Conservation (phyloP, 2,888 invertebrate species). For the Leptarthrus brevirostris region DNA sequence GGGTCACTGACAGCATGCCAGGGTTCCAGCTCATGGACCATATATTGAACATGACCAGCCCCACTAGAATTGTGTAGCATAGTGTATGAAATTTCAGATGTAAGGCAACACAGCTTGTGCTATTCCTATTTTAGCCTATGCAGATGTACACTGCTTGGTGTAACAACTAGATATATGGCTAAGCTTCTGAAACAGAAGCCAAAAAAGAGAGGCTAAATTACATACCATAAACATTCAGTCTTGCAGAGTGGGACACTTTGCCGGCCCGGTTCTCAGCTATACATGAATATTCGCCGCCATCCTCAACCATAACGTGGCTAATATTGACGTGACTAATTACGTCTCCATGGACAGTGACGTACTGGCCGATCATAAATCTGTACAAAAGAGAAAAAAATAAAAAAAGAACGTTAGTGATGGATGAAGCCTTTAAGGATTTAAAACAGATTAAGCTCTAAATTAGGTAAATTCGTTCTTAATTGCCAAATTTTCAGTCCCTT, state of each 20-base stretch:
- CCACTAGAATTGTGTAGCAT: conserved; percentile 39
- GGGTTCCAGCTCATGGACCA: conserved; percentile 1
- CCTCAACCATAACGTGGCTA: conserved; percentile 80
- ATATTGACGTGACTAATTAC: conserved; percentile 87
- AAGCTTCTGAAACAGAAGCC: not conserved
- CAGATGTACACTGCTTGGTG: not conserved
- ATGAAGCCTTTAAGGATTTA: not conserved
- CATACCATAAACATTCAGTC: conserved; percentile 84
- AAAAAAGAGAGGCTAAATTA: conserved; percentile 56
- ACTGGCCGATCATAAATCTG: conserved; percentile 82
- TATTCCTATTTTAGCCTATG: not conserved
- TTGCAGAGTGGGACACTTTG: conserved; percentile 77
- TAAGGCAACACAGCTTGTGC: too few relatives aligned
- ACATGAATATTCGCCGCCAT: conserved; percentile 84
- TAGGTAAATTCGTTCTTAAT: not conserved
- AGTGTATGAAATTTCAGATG: conserved; percentile 36
- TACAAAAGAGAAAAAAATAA: conserved; percentile 55
- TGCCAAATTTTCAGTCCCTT: not conserved
- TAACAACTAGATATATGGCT: not conserved
- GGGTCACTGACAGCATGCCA: conserved; percentile 42
- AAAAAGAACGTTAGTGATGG: conserved; percentile 17
- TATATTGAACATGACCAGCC: conserved; percentile 34
- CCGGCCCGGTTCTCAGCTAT: conserved; percentile 82
- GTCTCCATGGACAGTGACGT: conserved; percentile 81
- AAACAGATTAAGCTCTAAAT: not conserved